Base-by-base conservation (phyloP, 2,888 invertebrate species). In the Drosophila melanosoma region DNA sequence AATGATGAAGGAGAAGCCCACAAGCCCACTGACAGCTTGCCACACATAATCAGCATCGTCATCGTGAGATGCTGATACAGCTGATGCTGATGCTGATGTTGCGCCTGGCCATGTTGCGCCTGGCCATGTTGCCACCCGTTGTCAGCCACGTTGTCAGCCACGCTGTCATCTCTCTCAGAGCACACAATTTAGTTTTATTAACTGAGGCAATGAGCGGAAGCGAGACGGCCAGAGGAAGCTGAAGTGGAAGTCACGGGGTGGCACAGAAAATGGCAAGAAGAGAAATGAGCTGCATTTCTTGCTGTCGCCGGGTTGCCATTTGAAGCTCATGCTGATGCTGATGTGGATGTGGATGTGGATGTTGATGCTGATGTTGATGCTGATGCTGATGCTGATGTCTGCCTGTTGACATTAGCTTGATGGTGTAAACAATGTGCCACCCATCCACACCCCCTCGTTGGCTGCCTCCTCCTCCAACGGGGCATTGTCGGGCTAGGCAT, bases 141-240 rank as follows among this genome's bases (percentile, higher is more conserved):
- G 56, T 69, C 64, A 54, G 64, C n/a, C 57, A 38, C 75, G 63
- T 59, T 74, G 70, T 59, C 79, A 4, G 64, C 54, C 79, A 56
- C 58, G 69, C 65, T 77, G 81, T 79, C 83, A 75, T 87, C 85
- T 82, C 77, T 74, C 82, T 29, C 29, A 6, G 26, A 66, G 85
- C 89, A 82, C 82, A 87, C 89, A 84, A 82, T 85, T 87, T 73
- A 82, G 89, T 87, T 89, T 89, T 85, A 86, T 89, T 89, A 87
- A 89, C 88, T 71, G 67, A 58, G 73, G 67, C 67, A 71, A 42
- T 32, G 65, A 48, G 51, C 65, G 45, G n/a, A 49, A 63, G 49
- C 57, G 8, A 4, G 48, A 26, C 23, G 52, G 45, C 61, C 38
- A 12, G 45, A 62, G 29, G 32, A 1, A 52, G 23, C 49, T 56